Base-by-base conservation (phyloP, 37 sponge, comb jelly and placozoan genomes). In the Axinella damicornis region DNA sequence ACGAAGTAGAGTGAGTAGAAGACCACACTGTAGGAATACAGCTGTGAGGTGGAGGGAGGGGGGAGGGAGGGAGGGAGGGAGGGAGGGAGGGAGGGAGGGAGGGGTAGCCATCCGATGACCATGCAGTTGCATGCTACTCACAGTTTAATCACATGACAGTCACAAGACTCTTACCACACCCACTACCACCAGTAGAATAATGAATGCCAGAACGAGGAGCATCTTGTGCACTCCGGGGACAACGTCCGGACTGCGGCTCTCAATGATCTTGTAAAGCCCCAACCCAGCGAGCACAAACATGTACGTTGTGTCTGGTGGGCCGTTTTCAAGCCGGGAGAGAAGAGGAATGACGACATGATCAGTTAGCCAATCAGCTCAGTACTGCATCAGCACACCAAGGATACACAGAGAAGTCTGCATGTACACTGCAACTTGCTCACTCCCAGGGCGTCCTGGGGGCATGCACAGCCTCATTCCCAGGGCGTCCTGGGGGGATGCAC, bases 191-290 rank as follows among this genome's bases (percentile, higher is more conserved):
- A 87, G 38, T 1, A 79, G 38, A 21, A 93, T 84, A 21, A 95
- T 55, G 67, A 88, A 53, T 19, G 88, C 81, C 33, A 91, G 33
- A 13, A 79, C 41, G 31, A 98, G 57, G 78, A 93, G 84, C 9
- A 89, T 63, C 4, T 64, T 69, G 78, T 93, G 75, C 21, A 95
- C 88, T 55, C 75, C 58, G 13, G 90, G 90, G 57, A 53, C 62
- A 19, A 88, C 32, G 62, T 98, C 98, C 28, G 98, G 95, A 68
- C 87, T 88, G 18, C 98, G 73, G 27, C 78, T 78, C 88, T 93
- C 77, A 24, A 84, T 79, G n/a, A 95, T 66, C 69, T 89, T 73
- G 30, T 89, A 81, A 28, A 91, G 78, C 13, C 85, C 87, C 70
- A 98, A 73, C 2, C 80, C 83, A 41, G 85, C 90, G 58, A 98